Evolutionary conservation across 2,113 vertebrate genomes (phyloP).

Genomic region (Pygoscelis antarcticus): DNA sequence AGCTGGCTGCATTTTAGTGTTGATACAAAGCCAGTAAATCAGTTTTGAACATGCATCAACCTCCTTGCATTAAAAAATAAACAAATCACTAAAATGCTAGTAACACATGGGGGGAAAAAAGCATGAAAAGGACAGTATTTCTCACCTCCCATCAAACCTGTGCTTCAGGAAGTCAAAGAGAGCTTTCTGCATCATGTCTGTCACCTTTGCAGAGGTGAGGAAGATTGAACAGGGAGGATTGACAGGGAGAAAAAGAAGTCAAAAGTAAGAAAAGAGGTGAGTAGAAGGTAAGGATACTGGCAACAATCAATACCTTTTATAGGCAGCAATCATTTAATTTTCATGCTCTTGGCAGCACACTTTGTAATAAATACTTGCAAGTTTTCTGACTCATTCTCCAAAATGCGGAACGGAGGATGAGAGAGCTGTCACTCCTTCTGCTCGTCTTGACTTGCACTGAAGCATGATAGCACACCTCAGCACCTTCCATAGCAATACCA

Average conservation of each 20-base stretch:
- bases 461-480: not conserved
- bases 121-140: slow-evolving; percentile 61
- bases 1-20: not conserved
- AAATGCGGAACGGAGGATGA: not conserved
- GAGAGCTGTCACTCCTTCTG: not conserved
- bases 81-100: not conserved
- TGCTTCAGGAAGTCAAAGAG: slow-evolving; percentile 99
- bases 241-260: slow-evolving; percentile 63
- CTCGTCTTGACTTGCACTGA: not conserved
- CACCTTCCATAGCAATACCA: not conserved
- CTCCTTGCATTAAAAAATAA: not conserved
- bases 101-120: not conserved
- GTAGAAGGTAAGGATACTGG: slow-evolving; percentile 1
- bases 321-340: not conserved
- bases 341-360: not conserved
- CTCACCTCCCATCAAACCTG: slow-evolving; percentile 99
- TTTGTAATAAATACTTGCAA: not conserved
- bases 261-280: slow-evolving; percentile 59
- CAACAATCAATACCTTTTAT: not conserved
- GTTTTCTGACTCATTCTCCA: not conserved
- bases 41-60: not conserved
- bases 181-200: slow-evolving; percentile 99
- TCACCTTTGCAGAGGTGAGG: slow-evolving; percentile 85
- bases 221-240: slow-evolving; percentile 59
- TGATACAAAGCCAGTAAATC: not conserved